Evolutionary conservation across 2,113 vertebrate genomes (phyloP).

Genomic region (Castor canadensis): DNA sequence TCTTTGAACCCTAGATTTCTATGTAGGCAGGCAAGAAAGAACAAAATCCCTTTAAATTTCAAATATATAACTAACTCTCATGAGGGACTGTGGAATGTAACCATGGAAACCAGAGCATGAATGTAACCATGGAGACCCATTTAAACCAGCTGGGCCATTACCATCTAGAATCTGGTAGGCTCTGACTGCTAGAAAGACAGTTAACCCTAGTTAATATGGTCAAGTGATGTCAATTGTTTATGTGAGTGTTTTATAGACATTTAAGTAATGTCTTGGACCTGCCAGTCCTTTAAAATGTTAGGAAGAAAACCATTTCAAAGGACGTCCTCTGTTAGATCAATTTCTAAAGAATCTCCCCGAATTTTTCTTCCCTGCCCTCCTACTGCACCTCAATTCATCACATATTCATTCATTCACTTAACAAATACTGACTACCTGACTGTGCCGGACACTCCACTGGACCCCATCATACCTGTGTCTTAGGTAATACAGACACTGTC

Average conservation of each 20-base stretch:
- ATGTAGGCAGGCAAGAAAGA: conserved; percentile 9
- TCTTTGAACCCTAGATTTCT: conserved; percentile 19
- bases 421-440: not conserved
- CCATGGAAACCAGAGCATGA: conserved; percentile 77
- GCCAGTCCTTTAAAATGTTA: conserved; percentile 6
- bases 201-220: conserved; percentile 16
- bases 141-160: conserved; percentile 70
- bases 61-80: conserved; percentile 52
- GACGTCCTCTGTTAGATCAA: not conserved
- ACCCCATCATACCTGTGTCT: accelerated
- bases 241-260: not conserved
- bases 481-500: not conserved
- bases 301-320: not conserved
- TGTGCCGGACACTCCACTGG: not conserved
- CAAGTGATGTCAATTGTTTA: conserved; percentile 33
- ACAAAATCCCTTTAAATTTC: conserved; percentile 65
- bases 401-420: not conserved
- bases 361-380: not conserved
- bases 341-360: not conserved
- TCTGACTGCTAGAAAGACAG: conserved; percentile 14
- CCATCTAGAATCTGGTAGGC: conserved; percentile 18
- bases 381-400: not conserved
- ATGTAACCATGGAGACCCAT: conserved; percentile 76
- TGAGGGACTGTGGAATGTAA: conserved; percentile 56
- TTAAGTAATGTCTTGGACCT: not conserved